phyloP scores from a whole-genome alignment of 2,888 invertebrate genomes.

The Bibio marci region DNA sequence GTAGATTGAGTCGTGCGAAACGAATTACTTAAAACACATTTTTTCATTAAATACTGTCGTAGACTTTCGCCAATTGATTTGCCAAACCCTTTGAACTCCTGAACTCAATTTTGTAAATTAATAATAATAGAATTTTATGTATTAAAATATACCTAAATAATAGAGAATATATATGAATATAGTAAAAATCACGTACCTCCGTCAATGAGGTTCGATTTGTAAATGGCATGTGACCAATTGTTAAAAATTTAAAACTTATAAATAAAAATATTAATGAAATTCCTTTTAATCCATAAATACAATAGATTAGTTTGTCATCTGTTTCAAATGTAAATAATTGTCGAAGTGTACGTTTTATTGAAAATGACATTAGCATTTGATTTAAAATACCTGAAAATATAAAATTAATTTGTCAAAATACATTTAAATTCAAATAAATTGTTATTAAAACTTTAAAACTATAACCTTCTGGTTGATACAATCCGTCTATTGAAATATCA shows the following conservation, averaged over 20 bases:
- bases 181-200: constrained; percentile 39
- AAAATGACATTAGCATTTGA: constrained; percentile 37
- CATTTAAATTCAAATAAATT: too few relatives aligned
- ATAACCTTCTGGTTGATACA: neutral
- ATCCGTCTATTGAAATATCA: constrained; percentile 5
- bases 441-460: too few relatives aligned
- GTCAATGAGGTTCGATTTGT: constrained; percentile 41
- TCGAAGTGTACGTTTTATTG: constrained; percentile 41
- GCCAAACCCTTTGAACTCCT: too few relatives aligned
- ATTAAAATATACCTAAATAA: too few relatives aligned
- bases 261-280: constrained; percentile 43
- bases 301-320: constrained; percentile 34
- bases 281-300: constrained; percentile 54
- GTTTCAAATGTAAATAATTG: constrained; percentile 38
- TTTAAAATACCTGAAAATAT: constrained; percentile 4
- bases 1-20: too few relatives aligned
- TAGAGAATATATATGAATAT: too few relatives aligned
- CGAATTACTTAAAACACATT: too few relatives aligned
- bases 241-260: constrained; percentile 47
- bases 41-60: too few relatives aligned
- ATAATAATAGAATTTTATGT: too few relatives aligned
- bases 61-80: too few relatives aligned
- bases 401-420: too few relatives aligned
- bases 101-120: too few relatives aligned
- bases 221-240: constrained; percentile 42